phyloP scores from a whole-genome alignment of 2,797 vertebrate species.

The Anabas testudineus region DNA sequence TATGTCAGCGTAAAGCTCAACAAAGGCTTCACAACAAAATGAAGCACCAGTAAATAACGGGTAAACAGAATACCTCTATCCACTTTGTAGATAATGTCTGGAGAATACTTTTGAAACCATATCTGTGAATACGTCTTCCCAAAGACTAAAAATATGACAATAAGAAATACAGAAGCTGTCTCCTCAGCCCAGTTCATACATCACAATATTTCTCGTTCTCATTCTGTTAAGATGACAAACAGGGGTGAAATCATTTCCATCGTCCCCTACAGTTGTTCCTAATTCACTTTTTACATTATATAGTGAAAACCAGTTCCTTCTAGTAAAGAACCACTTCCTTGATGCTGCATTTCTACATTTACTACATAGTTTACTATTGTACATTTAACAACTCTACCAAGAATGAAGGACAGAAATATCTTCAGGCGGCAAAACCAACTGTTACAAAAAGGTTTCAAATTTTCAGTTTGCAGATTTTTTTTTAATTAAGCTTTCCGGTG shows the following conservation, averaged over 20 bases:
- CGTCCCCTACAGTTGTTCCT: conserved; percentile 27
- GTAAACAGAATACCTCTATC: conserved; percentile 46
- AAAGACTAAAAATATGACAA: conserved; percentile 59
- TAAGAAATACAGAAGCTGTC: conserved; percentile 54
- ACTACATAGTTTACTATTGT: conserved; percentile 44
- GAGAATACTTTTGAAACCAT: conserved; percentile 55
- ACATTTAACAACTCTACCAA: conserved; percentile 43
- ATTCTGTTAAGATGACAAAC: conserved; percentile 46
- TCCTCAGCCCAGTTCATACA: conserved; percentile 39
- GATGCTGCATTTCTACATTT: conserved; percentile 34
- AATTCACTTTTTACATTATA: conserved; percentile 41
- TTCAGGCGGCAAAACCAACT: conserved; percentile 27
- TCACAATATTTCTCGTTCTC: conserved; percentile 11
- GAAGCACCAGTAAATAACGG: conserved; percentile 59
- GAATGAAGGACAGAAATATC: conserved; percentile 46
- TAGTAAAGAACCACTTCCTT: conserved; percentile 31
- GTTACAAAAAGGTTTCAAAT: conserved; percentile 9
- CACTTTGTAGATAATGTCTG: conserved; percentile 63
- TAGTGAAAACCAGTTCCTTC: conserved; percentile 24
- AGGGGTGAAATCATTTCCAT: conserved; percentile 27
- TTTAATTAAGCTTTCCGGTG: conserved; percentile 15
- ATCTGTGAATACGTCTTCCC: conserved; percentile 45
- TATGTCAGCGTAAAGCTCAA: conserved; percentile 60
- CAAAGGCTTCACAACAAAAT: conserved; percentile 56
- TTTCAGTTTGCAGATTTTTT: conserved; percentile 10